Evolutionary conservation across 53 echinoderm and acorn worm genomes (phyloP), one percentile per base, ranked within the genome.

Genomic region (Arbacia lixula): DNA sequence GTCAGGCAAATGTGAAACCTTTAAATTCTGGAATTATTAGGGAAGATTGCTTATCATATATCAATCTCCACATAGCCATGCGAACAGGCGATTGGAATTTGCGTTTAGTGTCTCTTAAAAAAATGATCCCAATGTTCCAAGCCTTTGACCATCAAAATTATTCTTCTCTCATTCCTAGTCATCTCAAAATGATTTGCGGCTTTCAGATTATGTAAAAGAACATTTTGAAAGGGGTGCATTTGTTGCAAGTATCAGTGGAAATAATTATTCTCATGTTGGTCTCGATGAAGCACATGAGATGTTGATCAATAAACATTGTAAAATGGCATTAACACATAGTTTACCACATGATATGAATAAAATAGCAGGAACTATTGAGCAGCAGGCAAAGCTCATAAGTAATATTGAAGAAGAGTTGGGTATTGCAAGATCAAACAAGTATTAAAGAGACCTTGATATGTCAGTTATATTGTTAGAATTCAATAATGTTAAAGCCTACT

Each of bases 281-380:
- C 55, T 88, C 22, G 93, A 93, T 93, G 90, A 93, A 80, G 77
- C 62, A 2, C 93, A 93, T 84, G 90, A 93, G 35, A 87, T 86
- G 84, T 31, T 90, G 3, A 93, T 93, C 2, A 90, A 93, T 55
- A 93, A 90, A 71, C 71, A 93, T 40, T 64, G 68, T 29, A 86
- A 92, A 76, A 86, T 54, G 43, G 78, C 76, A 20, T 58, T 87
- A 20, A 49, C 83, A 2, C 76, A 84, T 39, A 83, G 77, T 62
- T 35, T 84, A 12, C 91, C 91, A 29, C 43, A 37, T 32, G 84
- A 87, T 12, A 91, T 87, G 53, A 61, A 83, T 40, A 74, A 62
- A 29, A 36, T 84, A 25, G 71, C 71, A 6, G 36, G 41, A 36
- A 91, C 85, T 4, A 20, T 91, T 12, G 34, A 85, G 54, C 82